Conservation (phyloP, 2,888 invertebrate species). For the Mamestra brassicae region DNA sequence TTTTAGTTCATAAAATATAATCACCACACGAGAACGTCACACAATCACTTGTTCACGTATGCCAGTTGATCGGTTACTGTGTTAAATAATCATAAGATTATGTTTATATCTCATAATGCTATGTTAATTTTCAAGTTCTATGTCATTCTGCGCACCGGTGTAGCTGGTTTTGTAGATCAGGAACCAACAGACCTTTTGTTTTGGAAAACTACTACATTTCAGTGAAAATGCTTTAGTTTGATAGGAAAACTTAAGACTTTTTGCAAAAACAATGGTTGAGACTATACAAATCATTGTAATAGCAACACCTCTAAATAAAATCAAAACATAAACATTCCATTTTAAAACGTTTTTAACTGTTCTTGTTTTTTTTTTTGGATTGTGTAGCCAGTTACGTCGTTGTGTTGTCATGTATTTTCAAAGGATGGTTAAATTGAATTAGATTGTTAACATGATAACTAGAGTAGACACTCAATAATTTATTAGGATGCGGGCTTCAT, state of each 20-base stretch:
- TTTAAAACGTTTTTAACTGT: neutral
- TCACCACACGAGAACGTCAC: conserved; percentile 8
- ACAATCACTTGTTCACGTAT: conserved; percentile 58
- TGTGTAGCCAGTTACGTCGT: neutral
- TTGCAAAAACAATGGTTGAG: neutral
- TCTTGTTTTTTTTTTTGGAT: neutral
- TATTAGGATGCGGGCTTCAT: conserved; percentile 12
- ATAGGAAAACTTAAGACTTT: neutral
- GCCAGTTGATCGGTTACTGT: conserved; percentile 74
- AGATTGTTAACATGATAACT: neutral
- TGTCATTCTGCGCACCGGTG: conserved; percentile 79
- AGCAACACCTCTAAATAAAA: neutral
- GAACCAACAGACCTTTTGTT: conserved; percentile 50
- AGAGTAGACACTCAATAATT: neutral
- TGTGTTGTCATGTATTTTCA: neutral
- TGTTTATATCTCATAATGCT: conserved; percentile 77
- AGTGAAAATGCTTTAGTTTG: neutral
- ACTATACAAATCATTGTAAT: neutral
- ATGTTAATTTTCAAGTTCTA: conserved; percentile 89
- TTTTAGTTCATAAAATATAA: neutral
- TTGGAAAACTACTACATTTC: conserved; percentile 22
- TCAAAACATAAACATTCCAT: neutral
- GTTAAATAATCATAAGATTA: conserved; percentile 74
- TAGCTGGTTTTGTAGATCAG: conserved; percentile 74
- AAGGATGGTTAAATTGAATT: neutral